Evolutionary conservation across 1,140 invertebrate genomes (phyloP).

Genomic region (Drosophila fuyamai): DNA sequence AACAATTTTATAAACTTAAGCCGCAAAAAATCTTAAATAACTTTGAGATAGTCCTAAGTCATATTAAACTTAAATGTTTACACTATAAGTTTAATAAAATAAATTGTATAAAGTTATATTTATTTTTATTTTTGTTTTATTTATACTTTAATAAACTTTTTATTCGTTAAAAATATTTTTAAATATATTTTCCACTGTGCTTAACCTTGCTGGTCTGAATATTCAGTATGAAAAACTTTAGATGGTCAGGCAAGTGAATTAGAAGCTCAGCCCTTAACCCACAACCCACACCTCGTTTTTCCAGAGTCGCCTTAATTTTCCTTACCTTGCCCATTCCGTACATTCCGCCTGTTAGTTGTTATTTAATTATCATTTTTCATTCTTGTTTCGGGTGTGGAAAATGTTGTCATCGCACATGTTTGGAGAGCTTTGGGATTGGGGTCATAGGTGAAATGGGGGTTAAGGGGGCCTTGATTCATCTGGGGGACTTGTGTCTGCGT

Average conservation of each 20-base stretch:
- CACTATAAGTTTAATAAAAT: too few species aligned
- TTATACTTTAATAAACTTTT: too few species aligned
- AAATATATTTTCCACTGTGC: too few species aligned
- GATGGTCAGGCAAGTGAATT: constrained; percentile 63
- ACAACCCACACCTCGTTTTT: constrained; percentile 11
- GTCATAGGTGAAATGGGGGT: neutral
- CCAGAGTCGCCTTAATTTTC: neutral
- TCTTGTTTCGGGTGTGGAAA: constrained; percentile 48
- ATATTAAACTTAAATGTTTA: too few species aligned
- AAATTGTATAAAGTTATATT: too few species aligned
- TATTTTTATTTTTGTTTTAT: too few species aligned
- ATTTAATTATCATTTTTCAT: constrained; percentile 72
- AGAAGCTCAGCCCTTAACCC: constrained; percentile 52
- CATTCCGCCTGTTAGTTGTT: constrained; percentile 41
- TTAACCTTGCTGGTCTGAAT: constrained; percentile 13
- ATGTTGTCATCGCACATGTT: constrained; percentile 54
- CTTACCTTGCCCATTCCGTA: neutral
- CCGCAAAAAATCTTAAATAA: too few species aligned
- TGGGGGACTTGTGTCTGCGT: constrained; percentile 3
- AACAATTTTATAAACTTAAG: too few species aligned
- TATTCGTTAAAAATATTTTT: too few species aligned
- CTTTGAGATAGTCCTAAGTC: too few species aligned
- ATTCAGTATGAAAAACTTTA: constrained; percentile 41
- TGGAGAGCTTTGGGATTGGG: neutral
- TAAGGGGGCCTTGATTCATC: neutral